Base-by-base conservation (phyloP, 2,113 vertebrate genomes). In the Nanorana parkeri region DNA sequence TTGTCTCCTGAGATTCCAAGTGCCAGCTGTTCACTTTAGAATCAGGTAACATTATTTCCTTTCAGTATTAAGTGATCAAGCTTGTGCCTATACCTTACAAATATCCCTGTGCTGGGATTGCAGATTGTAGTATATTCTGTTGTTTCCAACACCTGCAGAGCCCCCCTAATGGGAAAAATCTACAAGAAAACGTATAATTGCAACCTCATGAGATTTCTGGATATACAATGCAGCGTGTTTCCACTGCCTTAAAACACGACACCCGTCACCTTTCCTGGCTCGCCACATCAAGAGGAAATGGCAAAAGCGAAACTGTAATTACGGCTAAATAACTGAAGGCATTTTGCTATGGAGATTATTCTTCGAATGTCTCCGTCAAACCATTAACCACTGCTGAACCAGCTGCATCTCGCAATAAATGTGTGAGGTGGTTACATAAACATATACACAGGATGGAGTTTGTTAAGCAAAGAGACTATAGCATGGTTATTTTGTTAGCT, bases 251-350 rank as follows among this genome's bases (percentile, higher is more conserved):
- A 29, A 17, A 24, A 64, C 60, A 36, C 17, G 29, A 15, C 16
- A 28, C 8, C 3, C 54, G 20, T 1, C 52, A 16, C 20, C 24
- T 47, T 20, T 21, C 21, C 41, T 54, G 19, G 36, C 41, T 71
- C 24, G 21, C 55, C 77, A 51, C 32, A 69, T 69, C n/a, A 69
- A 80, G 36, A 69, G 52, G 7, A 24, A 28, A n/a, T 5, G 20
- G 29, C 26, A 55, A 69, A 60, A 24, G 20, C 36, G 69, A 58
- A 68, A 23, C 65, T 60, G n/a, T 61, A 36, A 60, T 79, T 56
- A 54, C 17, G 17, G 4, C 61, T 15, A 21, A 76, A 36, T 13
- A 68, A 58, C 11, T 63, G 60, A 21, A 69, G 51, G 41, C 21
- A 52, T 69, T 19, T 26, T 20, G 13, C 3, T 58, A 58, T 58